Evolutionary conservation across 2,888 invertebrate genomes (phyloP), one percentile per base, ranked within the genome.

Genomic region (Podabrus alpinus): DNA sequence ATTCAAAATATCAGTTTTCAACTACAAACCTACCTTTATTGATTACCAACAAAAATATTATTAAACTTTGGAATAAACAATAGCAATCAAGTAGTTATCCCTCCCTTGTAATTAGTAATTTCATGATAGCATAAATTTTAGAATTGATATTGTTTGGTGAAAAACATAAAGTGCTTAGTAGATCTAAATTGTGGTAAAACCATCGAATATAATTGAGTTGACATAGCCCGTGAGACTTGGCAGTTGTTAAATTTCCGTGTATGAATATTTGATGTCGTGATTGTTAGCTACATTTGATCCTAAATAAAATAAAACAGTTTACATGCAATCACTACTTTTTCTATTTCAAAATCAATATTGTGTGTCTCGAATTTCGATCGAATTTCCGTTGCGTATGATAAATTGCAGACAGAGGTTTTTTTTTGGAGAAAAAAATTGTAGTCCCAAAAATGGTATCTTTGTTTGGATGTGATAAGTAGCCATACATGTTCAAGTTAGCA

Each of bases 401-500:
- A n/a, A n/a, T 7, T n/a, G 45, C 45, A 45, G 45, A 7, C 45
- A 7, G 24, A 9, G 9, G 9, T n/a, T 45, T n/a, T 64, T 64
- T 21, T 2, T 13, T 9, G 3, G 10, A 60, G 7, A 19, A 19
- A 64, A n/a, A 15, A 64, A 11, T 64, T n/a, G 9, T 3, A n/a
- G 19, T n/a, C 21, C 21, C 21, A 64, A 64, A 64, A 64, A 19
- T n/a, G 45, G 45, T 13, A n/a, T 45, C 59, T 62, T 75, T 76
- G 73, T 76, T 76, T 71, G 68, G 72, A 76, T 76, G 76, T 74
- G 73, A 76, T 74, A 76, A 73, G 76, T 76, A 74, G 74, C 76
- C 73, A 73, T 76, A 76, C 76, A 74, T 74, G 76, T 76, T 74
- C 71, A 76, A 76, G 71, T 76, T 76, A 74, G 76, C 74, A 76